phyloP scores from a whole-genome alignment of 2,797 vertebrate genomes.

The Phyllotis vaccarum region DNA sequence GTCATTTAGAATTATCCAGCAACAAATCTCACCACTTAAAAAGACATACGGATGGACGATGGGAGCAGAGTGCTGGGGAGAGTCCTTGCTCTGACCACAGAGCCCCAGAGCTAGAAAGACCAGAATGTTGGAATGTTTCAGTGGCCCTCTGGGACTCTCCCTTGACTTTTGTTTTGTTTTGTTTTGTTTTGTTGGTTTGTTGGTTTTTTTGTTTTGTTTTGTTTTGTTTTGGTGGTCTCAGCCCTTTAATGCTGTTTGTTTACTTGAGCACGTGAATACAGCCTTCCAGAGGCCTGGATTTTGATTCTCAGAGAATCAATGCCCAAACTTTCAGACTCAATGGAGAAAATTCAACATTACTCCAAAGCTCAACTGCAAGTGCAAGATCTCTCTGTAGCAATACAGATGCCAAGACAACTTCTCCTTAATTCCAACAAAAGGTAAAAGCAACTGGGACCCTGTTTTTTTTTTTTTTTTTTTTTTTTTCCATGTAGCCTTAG shows the following conservation, averaged over 20 bases:
- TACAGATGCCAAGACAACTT: slow-evolving; percentile 52
- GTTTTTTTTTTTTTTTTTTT: no score
- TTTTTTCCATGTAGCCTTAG: slow-evolving; percentile 64
- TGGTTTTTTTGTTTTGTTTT: no score
- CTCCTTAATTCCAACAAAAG: slow-evolving; percentile 44
- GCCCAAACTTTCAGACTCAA: slow-evolving; percentile 15
- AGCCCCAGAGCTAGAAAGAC: slow-evolving; percentile 87
- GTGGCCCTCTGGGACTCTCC: neutral
- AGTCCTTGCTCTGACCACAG: slow-evolving; percentile 77
- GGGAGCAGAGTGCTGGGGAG: slow-evolving; percentile 75
- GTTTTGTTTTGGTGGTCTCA: no score
- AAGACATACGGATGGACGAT: slow-evolving; percentile 72
- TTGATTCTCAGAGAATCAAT: slow-evolving; percentile 54
- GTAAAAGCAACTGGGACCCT: slow-evolving; percentile 22
- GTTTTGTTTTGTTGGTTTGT: no score
- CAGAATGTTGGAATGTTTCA: slow-evolving; percentile 82
- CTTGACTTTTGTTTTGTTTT: slow-evolving; percentile 69
- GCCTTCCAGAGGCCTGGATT: neutral
- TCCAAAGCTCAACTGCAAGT: slow-evolving; percentile 45
- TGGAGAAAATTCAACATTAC: slow-evolving; percentile 26
- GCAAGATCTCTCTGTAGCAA: neutral
- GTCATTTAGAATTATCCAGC: slow-evolving; percentile 90
- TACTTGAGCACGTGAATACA: neutral
- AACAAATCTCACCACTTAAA: slow-evolving; percentile 87
- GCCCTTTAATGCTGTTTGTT: neutral